Base-by-base conservation (phyloP, 2,113 vertebrate species). In the Colinus virginianus region DNA sequence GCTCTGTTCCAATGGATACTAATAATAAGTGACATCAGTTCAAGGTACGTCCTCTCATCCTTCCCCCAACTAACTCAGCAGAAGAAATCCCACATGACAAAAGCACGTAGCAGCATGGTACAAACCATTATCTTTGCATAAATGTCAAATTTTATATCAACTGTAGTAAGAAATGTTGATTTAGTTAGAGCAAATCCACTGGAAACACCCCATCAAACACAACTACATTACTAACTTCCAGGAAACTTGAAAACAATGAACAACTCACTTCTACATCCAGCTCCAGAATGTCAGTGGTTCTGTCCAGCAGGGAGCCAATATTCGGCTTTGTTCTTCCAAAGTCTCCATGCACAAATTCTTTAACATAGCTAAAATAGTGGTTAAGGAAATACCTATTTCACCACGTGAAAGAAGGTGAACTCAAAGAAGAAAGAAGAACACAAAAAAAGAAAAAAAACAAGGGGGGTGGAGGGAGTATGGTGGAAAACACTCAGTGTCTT, bases 281-380 rank as follows among this genome's bases (percentile, higher is more conserved):
- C 95, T 99, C 99, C 93, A 99, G 97, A 80, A 99, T 99, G 97
- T 99, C 99, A 1, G 98, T 97, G 1, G 99, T 98, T 8, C 98
- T 98, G 62, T 98, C 97, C 97, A 99, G 97, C 28, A 99, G 98
- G 53, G 97, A 97, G 49, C 99, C 98, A 86, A 99, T 97, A 94
- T 99, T 99, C 18, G 99, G 99, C 93, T 97, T 98, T 13, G 99
- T 99, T 94, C 99, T 98, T 40, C 99, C 99, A 25, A 99, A 99
- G 96, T 99, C 99, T 94, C 99, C 99, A 0, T 99, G 99, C 43
- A 99, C 99, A 90, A 99, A 99, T 95, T 99, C 99, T 93, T 99
- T 99, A 94, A 99, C 98, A 96, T 99, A 99, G 32, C 99, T 99
- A 93, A 56, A 77, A 67, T 9, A 21, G 25, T 9, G 13, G 91